Percentiles rank a stretch among this genome's conserved stretches.
These are phyloP conservation scores for Leucoraja erinaceus DNA, from an alignment of 2,113 vertebrate genomes.

Conservation along the genomic window DNA sequence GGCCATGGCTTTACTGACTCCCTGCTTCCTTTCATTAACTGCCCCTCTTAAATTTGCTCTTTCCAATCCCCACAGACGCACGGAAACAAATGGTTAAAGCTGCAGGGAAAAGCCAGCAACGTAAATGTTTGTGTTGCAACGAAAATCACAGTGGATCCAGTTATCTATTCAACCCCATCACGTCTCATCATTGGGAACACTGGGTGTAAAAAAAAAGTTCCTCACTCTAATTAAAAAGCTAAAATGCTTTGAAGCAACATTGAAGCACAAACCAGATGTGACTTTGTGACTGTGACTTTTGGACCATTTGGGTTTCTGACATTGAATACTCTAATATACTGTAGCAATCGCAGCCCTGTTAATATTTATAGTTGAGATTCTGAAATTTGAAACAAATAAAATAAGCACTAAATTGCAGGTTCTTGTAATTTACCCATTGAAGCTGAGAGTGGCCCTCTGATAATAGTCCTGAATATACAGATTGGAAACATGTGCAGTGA, in stretches of 20 bases:
- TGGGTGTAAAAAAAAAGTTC: too few relatives aligned
- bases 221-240: not conserved
- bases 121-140: not conserved
- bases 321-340: not conserved
- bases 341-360: not conserved
- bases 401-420: not conserved
- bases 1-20: not conserved
- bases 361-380: not conserved
- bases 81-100: not conserved
- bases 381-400: slow-evolving; percentile 25
- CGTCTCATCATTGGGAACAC: not conserved
- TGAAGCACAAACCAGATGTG: not conserved
- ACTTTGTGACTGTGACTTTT: not conserved
- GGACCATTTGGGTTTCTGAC: not conserved
- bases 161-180: not conserved
- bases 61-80: too few relatives aligned
- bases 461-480: not conserved
- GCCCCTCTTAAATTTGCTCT: too few relatives aligned
- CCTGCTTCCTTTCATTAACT: slow-evolving; percentile 9
- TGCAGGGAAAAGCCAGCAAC: too few relatives aligned
- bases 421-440: slow-evolving; percentile 11
- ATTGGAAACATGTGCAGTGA: slow-evolving; percentile 30
- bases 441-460: not conserved
- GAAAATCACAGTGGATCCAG: not conserved
- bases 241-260: not conserved